phyloP scores from a whole-genome alignment of 1,140 invertebrate genomes.

The Aleiodes sp. region DNA sequence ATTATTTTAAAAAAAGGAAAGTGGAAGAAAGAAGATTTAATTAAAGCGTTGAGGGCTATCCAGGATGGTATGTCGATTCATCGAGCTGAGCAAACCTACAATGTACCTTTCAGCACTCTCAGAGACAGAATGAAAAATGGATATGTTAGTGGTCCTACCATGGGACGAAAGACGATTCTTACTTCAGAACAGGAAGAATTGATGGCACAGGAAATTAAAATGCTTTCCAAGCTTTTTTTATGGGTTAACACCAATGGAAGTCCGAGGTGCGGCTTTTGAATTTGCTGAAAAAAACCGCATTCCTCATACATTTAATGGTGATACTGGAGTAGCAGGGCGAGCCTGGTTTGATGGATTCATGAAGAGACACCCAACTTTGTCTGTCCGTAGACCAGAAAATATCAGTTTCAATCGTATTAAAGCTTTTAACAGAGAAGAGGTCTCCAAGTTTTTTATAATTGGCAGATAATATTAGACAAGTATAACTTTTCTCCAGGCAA shows the following conservation, averaged over 20 bases:
- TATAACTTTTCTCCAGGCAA: conserved; percentile 40
- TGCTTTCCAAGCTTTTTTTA: neutral
- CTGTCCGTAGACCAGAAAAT: conserved; percentile 43
- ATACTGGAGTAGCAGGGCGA: conserved; percentile 33
- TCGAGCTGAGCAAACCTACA: no score
- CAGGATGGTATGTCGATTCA: no score
- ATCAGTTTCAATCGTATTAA: conserved; percentile 46
- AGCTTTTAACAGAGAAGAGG: conserved; percentile 45
- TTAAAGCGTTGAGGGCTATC: no score
- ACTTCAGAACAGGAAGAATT: neutral
- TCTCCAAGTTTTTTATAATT: conserved; percentile 18
- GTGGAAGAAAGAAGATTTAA: no score
- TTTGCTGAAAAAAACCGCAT: conserved; percentile 43
- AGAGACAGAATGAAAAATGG: neutral
- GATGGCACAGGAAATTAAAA: neutral
- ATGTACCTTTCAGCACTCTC: neutral
- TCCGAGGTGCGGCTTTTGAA: conserved; percentile 36
- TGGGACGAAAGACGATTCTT: neutral
- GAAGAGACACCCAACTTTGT: conserved; percentile 47
- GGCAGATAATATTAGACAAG: neutral
- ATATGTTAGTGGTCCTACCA: neutral
- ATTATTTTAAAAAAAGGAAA: no score
- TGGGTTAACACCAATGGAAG: conserved; percentile 13
- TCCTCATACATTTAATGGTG: conserved; percentile 32
- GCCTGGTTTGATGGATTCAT: conserved; percentile 49